These are phyloP conservation scores for Nyctereutes procyonoides DNA, from an alignment of 2,113 vertebrate species.

Conservation along the genomic window DNA sequence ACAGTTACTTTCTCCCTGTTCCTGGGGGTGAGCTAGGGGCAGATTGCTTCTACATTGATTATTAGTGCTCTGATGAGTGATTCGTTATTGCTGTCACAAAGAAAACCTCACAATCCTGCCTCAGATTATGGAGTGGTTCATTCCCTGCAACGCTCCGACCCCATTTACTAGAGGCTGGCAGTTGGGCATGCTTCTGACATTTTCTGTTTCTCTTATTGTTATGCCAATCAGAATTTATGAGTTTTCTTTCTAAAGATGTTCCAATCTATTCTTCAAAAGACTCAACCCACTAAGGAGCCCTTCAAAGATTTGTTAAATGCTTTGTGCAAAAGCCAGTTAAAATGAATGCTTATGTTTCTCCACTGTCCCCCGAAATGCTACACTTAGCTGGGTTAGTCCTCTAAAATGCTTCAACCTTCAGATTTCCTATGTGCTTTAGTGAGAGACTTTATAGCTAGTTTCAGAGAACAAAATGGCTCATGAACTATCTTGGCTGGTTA, in stretches of 20 bases:
- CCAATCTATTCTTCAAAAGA: conserved; percentile 79
- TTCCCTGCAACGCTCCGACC: background rate
- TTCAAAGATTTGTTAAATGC: conserved; percentile 77
- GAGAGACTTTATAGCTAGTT: conserved; percentile 46
- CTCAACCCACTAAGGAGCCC: background rate
- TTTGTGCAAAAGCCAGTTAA: conserved; percentile 78
- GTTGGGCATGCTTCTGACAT: conserved; percentile 45
- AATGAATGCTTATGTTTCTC: conserved; percentile 69
- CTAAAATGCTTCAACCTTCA: conserved; percentile 42
- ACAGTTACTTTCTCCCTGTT: background rate
- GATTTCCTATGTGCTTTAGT: background rate
- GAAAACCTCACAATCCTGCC: background rate
- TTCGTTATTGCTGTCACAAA: background rate
- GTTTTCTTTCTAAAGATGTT: conserved; percentile 77
- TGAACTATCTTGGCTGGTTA: conserved; percentile 45
- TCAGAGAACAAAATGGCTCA: background rate
- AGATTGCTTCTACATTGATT: background rate
- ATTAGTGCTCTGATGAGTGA: background rate
- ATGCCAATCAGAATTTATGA: conserved; percentile 67
- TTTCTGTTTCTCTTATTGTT: conserved; percentile 66
- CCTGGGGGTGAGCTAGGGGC: background rate
- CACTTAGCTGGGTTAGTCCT: background rate
- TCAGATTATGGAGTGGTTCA: background rate
- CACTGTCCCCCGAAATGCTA: conserved; percentile 31
- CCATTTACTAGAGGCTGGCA: rapidly evolving